phyloP scores from a whole-genome alignment of 2,797 vertebrate species.

The Synaphobranchus kaupii region DNA sequence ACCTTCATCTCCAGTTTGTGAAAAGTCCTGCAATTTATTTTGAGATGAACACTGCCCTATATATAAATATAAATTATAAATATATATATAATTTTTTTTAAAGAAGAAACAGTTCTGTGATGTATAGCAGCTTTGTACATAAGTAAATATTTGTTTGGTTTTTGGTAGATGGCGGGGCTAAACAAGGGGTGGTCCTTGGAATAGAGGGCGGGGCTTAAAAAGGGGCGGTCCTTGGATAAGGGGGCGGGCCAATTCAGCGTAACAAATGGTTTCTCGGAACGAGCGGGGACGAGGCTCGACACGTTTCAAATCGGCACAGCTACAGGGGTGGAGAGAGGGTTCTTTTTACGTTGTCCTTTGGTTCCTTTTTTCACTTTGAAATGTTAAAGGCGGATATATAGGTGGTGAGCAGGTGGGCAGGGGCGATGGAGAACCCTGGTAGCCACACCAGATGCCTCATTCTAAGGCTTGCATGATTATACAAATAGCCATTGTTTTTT shows the following conservation, averaged over 20 bases:
- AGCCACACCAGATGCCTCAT: conserved; percentile 75
- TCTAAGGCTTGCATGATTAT: conserved; percentile 86
- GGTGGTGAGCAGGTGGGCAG: conserved; percentile 9
- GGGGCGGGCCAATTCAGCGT: not conserved
- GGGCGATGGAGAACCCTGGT: conserved; percentile 72
- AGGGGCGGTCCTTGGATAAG: not conserved
- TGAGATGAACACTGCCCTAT: conserved; percentile 80
- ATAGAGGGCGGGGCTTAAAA: conserved; percentile 34
- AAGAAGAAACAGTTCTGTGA: conserved; percentile 67
- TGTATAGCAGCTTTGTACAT: conserved; percentile 82
- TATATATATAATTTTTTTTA: conserved; percentile 50
- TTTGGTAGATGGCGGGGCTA: conserved; percentile 53
- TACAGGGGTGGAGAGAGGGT: not conserved
- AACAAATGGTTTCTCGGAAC: conserved; percentile 58
- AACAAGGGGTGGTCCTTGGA: conserved; percentile 25
- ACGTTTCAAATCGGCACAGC: conserved; percentile 37
- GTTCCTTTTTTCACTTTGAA: conserved; percentile 63
- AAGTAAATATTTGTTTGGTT: conserved; percentile 82
- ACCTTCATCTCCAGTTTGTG: conserved; percentile 56
- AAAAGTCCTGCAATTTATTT: conserved; percentile 68
- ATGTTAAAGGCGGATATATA: conserved; percentile 52
- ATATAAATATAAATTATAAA: conserved; percentile 32
- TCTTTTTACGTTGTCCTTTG: not conserved
- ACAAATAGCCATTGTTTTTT: conserved; percentile 78
- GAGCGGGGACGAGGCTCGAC: conserved; percentile 66